Base-by-base conservation (phyloP, 2,888 invertebrate genomes). In the Prenolepis imparis region DNA sequence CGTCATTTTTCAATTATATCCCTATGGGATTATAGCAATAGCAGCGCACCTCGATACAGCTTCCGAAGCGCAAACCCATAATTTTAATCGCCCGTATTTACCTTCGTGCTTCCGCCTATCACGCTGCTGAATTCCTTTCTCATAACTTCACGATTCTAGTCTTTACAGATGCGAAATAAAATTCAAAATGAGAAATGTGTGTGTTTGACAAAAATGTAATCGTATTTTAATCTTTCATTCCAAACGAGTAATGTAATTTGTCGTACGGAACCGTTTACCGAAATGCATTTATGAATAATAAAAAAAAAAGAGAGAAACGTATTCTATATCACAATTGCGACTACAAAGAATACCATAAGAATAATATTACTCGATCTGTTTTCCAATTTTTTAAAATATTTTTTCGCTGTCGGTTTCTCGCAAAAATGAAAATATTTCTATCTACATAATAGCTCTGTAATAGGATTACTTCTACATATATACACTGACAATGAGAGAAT, bases 71-170 rank as follows among this genome's bases (percentile, higher is more conserved):
- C 28, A 52, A 55, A n/a, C 44, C 28, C 15, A 36, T 9, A 15
- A 61, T 59, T 55, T 72, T 81, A 41, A 84, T 66, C 28, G n/a
- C 12, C 21, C 72, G 66, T 32, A 21, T 57, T 28, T 57, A 32
- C 48, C 64, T 84, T 70, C 70, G 78, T 74, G 80, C 63, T 82
- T 64, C 66, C 83, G 85, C 61, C 21, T 66, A 70, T 66, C 75
- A 67, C 68, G 80, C 66, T 21, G 41, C 18, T 18, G 44, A 15
- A 44, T 21, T 44, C 24, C 41, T 66, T 21, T 21, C 41, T 41
- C 66, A 15, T 66, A 66, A 24, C 15, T 66, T 66, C n/a, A n/a
- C 24, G 24, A 66, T 44, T 57, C 8, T 44, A 72, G 28, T 24
- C n/a, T 24, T 59, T 12, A 15, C 12, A 41, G 12, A n/a, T 12